Evolutionary conservation across 2,888 invertebrate genomes (phyloP), one percentile per base, ranked within the genome.

Genomic region (Thecophora atra): DNA sequence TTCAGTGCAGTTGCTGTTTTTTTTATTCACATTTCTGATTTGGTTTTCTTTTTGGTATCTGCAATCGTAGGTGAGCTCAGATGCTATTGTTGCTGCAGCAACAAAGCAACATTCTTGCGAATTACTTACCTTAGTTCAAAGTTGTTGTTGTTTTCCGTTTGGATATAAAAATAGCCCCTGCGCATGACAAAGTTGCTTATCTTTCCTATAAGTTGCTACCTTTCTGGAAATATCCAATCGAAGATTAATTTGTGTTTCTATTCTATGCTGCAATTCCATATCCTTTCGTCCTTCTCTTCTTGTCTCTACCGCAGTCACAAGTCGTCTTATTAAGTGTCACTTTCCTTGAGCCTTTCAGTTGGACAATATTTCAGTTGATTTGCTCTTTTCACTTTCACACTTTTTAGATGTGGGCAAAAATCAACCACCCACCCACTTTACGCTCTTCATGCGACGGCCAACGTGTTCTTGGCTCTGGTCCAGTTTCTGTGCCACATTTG

Each of bases 401-500:
- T 17, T 13, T 28, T 17, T 58, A 15, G 15, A 58, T 28, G 26
- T 28, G 24, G 58, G 28, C 28, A 28, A 28, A 26, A 58, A 54
- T 11, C 47, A n/a, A 47, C 47, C 47, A 47, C 47, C 11, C 37
- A 11, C 37, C 37, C 6, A 6, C 2, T 37, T 11, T 8, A 8
- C 37, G 37, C 37, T 37, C 37, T 11, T 37, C 37, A 37, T 11
- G 6, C 44, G 6, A 47, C 13, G 17, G 15, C 47, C 13, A 47
- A 1, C 15, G 47, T n/a, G 47, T 47, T 58, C 28, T 28, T 58
- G 58, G 58, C 58, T 24, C 58, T 24, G 15, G 58, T 58, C 58
- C 58, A 54, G 54, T 19, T 47, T 47, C 47, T n/a, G 47, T n/a
- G 47, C 47, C 47, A 47, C 47, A n/a, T 47, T 26, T 58, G 28